Conservation (phyloP, 1,140 invertebrate genomes). For the Pseudomyrmex cubaensis region DNA sequence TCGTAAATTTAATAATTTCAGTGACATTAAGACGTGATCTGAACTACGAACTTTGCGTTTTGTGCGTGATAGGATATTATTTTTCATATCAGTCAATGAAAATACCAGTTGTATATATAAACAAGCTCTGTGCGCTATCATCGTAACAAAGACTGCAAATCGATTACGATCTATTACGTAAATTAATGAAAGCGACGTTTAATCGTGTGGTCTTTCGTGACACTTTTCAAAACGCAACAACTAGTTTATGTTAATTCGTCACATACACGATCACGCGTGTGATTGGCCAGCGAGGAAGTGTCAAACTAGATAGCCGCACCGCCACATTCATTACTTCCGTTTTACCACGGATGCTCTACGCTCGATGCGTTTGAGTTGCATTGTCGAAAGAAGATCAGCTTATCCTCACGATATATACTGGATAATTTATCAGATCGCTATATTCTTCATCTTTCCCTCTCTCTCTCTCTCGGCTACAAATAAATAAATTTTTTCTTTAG, state of each 20-base stretch:
- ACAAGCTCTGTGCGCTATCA: not conserved
- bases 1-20: too few relatives aligned
- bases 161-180: constrained; percentile 45
- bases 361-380: constrained; percentile 46
- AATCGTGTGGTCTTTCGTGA: not conserved
- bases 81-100: constrained; percentile 20
- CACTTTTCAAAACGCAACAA: constrained; percentile 3
- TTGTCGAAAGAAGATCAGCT: constrained; percentile 42
- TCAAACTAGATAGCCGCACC: constrained; percentile 74
- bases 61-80: constrained; percentile 29
- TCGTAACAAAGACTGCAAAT: constrained; percentile 20
- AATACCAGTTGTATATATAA: not conserved
- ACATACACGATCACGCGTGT: not conserved
- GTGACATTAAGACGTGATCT: not conserved
- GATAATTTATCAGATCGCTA: not conserved
- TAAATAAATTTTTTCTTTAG: not conserved
- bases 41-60: not conserved
- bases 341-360: constrained; percentile 59
- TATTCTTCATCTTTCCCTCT: not conserved
- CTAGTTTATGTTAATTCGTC: constrained; percentile 24
- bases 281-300: constrained; percentile 72
- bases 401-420: constrained; percentile 41
- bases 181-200: constrained; percentile 45
- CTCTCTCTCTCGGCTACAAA: too few relatives aligned
- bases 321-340: constrained; percentile 69